Evolutionary conservation across 2,797 vertebrate species (phyloP).

Genomic region (Tenualosa thibaudeaui): DNA sequence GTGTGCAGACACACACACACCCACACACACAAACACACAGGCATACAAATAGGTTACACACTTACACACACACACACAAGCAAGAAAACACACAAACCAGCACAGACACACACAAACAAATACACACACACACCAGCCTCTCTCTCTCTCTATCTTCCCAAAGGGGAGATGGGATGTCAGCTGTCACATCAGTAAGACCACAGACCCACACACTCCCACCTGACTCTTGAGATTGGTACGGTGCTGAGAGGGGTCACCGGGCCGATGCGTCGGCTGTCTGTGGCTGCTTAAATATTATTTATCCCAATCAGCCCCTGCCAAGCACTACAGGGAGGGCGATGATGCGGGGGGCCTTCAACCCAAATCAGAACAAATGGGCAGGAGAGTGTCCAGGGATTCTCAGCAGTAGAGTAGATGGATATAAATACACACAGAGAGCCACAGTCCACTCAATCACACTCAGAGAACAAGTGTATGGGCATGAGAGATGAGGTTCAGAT

Average conservation of each 20-base stretch:
- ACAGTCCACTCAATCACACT: background rate
- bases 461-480: background rate
- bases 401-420: background rate
- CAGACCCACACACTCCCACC: slow-evolving; percentile 21
- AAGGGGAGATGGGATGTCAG: slow-evolving; percentile 28
- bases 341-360: slow-evolving; percentile 65
- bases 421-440: background rate
- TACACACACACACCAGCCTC: slow-evolving; percentile 26
- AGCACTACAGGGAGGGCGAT: slow-evolving; percentile 62
- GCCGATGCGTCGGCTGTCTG: slow-evolving; percentile 35
- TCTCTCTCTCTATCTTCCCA: slow-evolving; percentile 1
- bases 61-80: slow-evolving; percentile 59
- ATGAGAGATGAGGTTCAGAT: background rate
- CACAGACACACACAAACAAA: slow-evolving; percentile 49
- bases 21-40: slow-evolving; percentile 59
- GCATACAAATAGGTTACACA: slow-evolving; percentile 52
- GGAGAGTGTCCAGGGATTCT: background rate
- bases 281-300: slow-evolving; percentile 58
- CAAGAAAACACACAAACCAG: background rate
- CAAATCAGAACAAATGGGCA: slow-evolving; percentile 73
- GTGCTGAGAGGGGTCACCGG: slow-evolving; percentile 26
- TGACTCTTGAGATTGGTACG: slow-evolving; percentile 53
- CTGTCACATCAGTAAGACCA: slow-evolving; percentile 38
- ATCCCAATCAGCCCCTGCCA: slow-evolving; percentile 67
- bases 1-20: slow-evolving; percentile 58